phyloP scores from a whole-genome alignment of 2,113 vertebrate species.

The Cervus canadensis region DNA sequence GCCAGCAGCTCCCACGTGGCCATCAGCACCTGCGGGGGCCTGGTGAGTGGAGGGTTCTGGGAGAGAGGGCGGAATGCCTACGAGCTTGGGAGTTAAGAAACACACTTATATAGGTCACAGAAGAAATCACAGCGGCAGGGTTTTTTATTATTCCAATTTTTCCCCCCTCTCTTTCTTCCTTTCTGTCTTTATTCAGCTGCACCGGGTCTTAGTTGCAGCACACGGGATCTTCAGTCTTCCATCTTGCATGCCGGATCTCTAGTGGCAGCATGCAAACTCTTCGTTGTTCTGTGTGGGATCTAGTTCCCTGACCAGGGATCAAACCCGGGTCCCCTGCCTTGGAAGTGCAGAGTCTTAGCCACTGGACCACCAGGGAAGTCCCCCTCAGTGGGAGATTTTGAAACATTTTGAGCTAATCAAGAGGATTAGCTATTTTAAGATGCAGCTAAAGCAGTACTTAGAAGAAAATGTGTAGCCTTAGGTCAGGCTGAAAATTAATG shows the following conservation, averaged over 20 bases:
- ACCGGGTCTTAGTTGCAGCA: background rate
- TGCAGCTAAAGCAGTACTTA: background rate
- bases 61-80: background rate
- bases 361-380: background rate
- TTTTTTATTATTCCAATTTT: background rate
- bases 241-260: background rate
- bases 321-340: background rate
- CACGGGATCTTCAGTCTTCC: background rate
- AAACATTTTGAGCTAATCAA: background rate
- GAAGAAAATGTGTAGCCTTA: background rate
- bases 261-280: background rate
- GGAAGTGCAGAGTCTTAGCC: background rate
- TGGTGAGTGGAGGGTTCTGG: constrained; percentile 86
- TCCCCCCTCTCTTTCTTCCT: background rate
- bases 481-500: background rate
- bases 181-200: background rate
- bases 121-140: background rate
- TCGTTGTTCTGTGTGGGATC: background rate
- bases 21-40: constrained; percentile 98
- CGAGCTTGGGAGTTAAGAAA: background rate
- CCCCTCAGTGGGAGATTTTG: background rate
- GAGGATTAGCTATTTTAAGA: background rate
- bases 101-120: background rate
- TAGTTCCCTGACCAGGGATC: background rate
- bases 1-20: constrained; percentile 92